These are phyloP conservation scores for Triplophysa tibetana DNA, from an alignment of 2,113 vertebrate genomes.

Conservation along the genomic window DNA sequence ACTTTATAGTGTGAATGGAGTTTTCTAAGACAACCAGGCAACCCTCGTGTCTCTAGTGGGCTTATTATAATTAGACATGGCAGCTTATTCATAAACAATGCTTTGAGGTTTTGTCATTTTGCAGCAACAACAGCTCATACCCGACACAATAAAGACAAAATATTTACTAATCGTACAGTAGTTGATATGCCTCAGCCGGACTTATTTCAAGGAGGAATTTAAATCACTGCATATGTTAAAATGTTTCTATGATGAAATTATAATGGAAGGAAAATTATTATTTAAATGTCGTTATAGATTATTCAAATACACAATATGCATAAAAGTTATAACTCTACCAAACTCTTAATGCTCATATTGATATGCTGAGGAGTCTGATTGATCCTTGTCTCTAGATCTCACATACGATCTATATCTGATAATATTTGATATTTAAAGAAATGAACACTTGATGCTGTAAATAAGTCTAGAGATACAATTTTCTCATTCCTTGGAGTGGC, in stretches of 20 bases:
- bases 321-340: too few relatives aligned
- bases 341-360: too few relatives aligned
- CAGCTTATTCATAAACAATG: neutral
- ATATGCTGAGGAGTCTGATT: too few relatives aligned
- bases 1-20: conserved; percentile 21
- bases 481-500: neutral
- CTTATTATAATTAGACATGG: conserved; percentile 19
- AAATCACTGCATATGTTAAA: neutral
- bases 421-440: too few relatives aligned
- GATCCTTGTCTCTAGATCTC: too few relatives aligned
- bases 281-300: neutral
- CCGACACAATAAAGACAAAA: neutral
- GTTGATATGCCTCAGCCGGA: neutral
- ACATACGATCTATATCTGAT: too few relatives aligned
- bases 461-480: neutral
- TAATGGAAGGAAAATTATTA: neutral
- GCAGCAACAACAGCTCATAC: neutral
- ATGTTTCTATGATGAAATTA: neutral
- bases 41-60: conserved; percentile 6
- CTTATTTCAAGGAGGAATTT: neutral
- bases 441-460: neutral
- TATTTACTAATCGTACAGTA: neutral
- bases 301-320: too few relatives aligned
- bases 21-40: neutral
- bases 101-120: conserved; percentile 24